phyloP scores from a whole-genome alignment of 2,888 invertebrate genomes.

The Eupelmus urozonus region DNA sequence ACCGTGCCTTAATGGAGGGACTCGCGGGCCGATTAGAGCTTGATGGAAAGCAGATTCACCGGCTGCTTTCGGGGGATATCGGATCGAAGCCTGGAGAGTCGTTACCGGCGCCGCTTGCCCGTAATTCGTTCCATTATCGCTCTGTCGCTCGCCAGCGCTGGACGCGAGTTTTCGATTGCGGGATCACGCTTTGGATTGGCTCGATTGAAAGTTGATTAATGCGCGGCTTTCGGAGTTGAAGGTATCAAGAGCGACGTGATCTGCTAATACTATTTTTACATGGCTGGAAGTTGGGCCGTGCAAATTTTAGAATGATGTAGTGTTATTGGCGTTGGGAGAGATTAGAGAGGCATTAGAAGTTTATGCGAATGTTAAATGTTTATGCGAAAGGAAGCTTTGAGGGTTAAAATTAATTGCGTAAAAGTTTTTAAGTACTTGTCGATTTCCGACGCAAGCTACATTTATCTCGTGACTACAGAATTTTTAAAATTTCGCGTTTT shows the following conservation, averaged over 20 bases:
- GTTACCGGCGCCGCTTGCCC: neutral
- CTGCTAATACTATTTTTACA: no score
- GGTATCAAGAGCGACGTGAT: no score
- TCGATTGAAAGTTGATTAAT: neutral
- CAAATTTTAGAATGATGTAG: no score
- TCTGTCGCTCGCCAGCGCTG: neutral
- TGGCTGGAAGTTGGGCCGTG: no score
- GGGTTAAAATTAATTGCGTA: slow-evolving; percentile 8
- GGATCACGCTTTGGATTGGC: neutral
- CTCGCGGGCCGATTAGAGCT: slow-evolving; percentile 41
- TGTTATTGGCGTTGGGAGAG: no score
- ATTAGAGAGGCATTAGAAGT: no score
- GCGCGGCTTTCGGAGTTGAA: no score
- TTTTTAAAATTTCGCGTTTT: no score
- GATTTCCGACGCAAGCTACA: neutral
- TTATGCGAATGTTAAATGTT: neutral
- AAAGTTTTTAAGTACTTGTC: slow-evolving; percentile 1
- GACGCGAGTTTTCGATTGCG: neutral
- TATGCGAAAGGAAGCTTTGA: slow-evolving; percentile 4
- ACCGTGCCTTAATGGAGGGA: slow-evolving; percentile 43
- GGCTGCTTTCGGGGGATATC: slow-evolving; percentile 12
- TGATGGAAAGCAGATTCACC: slow-evolving; percentile 43
- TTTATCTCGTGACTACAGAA: no score
- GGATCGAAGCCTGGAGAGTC: slow-evolving; percentile 9
- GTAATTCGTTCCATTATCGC: slow-evolving; percentile 16